Conservation (phyloP, 2,113 vertebrate species). For the Xyliphius kryptos region DNA sequence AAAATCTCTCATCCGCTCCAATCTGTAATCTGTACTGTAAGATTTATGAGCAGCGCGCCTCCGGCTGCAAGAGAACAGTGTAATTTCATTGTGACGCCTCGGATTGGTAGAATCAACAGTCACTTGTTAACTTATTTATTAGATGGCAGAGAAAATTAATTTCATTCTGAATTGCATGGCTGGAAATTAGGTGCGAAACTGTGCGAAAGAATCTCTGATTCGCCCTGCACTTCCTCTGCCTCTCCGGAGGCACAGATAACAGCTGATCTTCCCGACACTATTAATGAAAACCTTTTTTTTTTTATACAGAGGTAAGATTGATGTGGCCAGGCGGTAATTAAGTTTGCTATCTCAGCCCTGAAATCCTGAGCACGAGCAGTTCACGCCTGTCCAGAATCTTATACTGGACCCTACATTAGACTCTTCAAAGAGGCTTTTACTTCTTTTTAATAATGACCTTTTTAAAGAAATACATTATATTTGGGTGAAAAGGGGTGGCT, state of each 20-base stretch:
- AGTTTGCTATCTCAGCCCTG: conserved; percentile 55
- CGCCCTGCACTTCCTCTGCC: conserved; percentile 38
- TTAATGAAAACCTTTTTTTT: conserved; percentile 67
- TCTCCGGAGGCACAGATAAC: conserved; percentile 63
- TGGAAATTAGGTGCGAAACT: conserved; percentile 71
- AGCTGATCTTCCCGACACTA: conserved; percentile 66
- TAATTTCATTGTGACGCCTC: conserved; percentile 56
- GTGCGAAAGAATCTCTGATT: conserved; percentile 65
- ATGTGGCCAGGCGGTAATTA: conserved; percentile 58
- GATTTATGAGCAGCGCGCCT: background rate
- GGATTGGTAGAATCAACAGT: conserved; percentile 64
- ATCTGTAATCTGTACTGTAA: no score
- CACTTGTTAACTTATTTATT: conserved; percentile 69
- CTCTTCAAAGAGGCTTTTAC: conserved; percentile 2
- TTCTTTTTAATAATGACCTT: no score
- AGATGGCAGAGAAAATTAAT: conserved; percentile 72
- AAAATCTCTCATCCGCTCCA: no score
- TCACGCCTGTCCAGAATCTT: conserved; percentile 48
- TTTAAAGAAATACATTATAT: no score
- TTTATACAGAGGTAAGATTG: conserved; percentile 49
- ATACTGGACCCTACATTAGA: conserved; percentile 34
- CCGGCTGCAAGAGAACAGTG: conserved; percentile 41
- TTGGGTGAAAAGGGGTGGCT: no score
- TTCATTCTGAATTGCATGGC: conserved; percentile 65
- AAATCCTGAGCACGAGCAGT: conserved; percentile 47